phyloP scores from a whole-genome alignment of 2,888 invertebrate genomes.

The Luperina nickerlii region DNA sequence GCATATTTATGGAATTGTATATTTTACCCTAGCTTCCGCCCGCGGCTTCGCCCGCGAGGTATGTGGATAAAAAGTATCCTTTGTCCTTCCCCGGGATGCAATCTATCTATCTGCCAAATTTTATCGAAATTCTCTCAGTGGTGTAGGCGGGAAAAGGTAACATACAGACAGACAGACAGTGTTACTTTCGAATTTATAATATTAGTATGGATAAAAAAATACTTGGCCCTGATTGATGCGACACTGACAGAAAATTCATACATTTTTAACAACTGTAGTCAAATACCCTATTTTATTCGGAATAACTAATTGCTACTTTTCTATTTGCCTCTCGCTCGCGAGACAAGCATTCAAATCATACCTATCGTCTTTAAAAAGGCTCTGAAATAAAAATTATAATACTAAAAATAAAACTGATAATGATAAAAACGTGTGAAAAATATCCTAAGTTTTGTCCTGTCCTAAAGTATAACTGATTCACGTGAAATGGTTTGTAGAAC shows the following conservation, averaged over 20 bases:
- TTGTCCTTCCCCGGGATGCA: too few species aligned
- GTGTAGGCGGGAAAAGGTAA: too few species aligned
- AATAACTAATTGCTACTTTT: not conserved
- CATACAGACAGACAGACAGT: too few species aligned
- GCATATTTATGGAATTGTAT: too few species aligned
- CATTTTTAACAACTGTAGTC: not conserved
- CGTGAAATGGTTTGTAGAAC: constrained; percentile 20
- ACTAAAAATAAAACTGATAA: not conserved
- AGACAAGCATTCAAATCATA: not conserved
- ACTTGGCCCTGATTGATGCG: not conserved
- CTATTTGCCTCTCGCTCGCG: not conserved
- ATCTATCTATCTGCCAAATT: too few species aligned
- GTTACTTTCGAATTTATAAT: too few species aligned
- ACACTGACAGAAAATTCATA: not conserved
- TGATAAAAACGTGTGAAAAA: constrained; percentile 7
- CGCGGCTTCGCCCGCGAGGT: too few species aligned
- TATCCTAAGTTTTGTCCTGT: constrained; percentile 1
- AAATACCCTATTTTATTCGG: not conserved
- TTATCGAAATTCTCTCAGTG: too few species aligned
- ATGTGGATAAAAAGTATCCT: too few species aligned
- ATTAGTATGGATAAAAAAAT: too few species aligned
- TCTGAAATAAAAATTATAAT: not conserved
- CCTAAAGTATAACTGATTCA: constrained; percentile 6
- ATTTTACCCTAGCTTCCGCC: too few species aligned
- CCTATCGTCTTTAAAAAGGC: not conserved